A percentile compares a stretch with the other conserved stretches of the same genome.
phyloP scores from a whole-genome alignment of 2,113 vertebrate genomes.

The Brachypodius melanocephalos region DNA sequence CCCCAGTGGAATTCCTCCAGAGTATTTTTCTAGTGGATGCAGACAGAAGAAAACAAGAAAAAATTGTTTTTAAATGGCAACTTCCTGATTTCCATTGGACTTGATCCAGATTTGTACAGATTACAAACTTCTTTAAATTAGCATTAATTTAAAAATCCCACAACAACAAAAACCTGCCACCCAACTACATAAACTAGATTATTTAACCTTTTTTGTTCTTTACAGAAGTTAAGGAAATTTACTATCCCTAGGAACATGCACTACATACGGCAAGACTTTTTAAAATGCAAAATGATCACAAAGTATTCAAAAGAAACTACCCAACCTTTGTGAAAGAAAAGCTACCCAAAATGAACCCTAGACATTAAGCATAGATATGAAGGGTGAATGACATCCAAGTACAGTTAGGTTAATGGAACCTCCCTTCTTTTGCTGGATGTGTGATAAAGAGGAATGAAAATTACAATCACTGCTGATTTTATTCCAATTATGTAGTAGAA shows the following conservation, averaged over 20 bases:
- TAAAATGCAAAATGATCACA: background rate
- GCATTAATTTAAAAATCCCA: background rate
- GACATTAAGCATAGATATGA: background rate
- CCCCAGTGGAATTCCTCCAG: background rate
- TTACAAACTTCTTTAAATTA: background rate
- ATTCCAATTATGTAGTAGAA: background rate
- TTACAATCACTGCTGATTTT: background rate
- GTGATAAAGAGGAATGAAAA: background rate
- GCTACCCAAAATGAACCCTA: background rate
- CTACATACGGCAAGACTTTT: background rate
- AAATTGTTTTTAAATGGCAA: background rate
- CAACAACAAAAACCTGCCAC: rapidly evolving
- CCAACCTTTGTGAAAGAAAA: background rate
- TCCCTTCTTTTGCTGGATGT: background rate
- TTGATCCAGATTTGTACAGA: background rate
- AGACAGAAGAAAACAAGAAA: slow-evolving; percentile 6
- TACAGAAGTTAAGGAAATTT: background rate
- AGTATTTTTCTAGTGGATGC: background rate
- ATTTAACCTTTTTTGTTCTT: background rate
- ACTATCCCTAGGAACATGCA: background rate
- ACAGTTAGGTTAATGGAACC: background rate
- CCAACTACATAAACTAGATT: background rate
- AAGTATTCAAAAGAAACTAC: background rate
- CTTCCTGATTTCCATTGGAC: background rate
- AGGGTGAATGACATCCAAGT: background rate